phyloP scores from a whole-genome alignment of 2,888 invertebrate genomes.

The Amphimallon solstitiale region DNA sequence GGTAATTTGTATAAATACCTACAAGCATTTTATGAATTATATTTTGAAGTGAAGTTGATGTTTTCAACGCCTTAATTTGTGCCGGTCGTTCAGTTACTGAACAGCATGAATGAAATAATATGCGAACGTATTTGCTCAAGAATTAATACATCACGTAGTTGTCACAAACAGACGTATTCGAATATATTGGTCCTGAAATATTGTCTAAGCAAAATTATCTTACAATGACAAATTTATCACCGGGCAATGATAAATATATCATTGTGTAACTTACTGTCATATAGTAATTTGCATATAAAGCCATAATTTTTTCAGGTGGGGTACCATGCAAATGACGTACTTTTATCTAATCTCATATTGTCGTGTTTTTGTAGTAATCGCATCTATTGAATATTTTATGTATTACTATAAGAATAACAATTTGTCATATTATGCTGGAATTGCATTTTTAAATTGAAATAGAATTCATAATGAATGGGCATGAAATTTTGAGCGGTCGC shows the following conservation, averaged over 20 bases:
- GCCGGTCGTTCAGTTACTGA: not conserved
- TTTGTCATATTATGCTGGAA: too few species aligned
- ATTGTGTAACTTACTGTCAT: constrained; percentile 14
- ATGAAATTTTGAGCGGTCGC: too few species aligned
- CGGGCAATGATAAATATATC: constrained; percentile 15
- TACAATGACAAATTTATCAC: constrained; percentile 30
- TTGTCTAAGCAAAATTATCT: constrained; percentile 11
- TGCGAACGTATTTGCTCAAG: constrained; percentile 1
- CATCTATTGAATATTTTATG: too few species aligned
- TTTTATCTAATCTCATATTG: too few species aligned
- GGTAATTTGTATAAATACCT: too few species aligned
- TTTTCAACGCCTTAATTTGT: constrained; percentile 14
- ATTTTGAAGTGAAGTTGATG: constrained; percentile 13
- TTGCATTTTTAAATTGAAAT: too few species aligned
- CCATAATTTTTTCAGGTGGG: too few species aligned
- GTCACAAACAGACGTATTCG: not conserved
- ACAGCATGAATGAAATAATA: constrained; percentile 17
- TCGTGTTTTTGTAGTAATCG: too few species aligned
- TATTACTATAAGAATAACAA: too few species aligned
- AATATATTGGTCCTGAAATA: constrained; percentile 18
- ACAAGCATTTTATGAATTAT: not conserved
- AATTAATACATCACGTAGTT: constrained; percentile 26
- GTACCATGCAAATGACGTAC: too few species aligned
- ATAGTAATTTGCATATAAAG: constrained; percentile 22
- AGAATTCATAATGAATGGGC: too few species aligned